Conservation (phyloP, 2,797 vertebrate genomes). For the Phalanger gymnotis region DNA sequence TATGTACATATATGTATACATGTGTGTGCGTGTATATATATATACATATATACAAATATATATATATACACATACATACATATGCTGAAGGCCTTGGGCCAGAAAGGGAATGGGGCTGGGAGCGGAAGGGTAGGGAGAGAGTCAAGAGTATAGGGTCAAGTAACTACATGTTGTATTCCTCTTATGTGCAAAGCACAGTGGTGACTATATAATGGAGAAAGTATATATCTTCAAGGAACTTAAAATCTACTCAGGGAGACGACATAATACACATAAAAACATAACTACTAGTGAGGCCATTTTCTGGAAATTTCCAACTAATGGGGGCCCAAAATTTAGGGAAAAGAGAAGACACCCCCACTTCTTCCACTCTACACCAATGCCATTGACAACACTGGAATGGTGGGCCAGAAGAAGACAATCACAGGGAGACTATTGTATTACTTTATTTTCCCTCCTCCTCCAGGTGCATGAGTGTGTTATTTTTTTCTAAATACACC, state of each 20-base stretch:
- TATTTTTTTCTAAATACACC: slow-evolving; percentile 85
- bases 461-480: slow-evolving; percentile 10
- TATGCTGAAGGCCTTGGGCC: neutral
- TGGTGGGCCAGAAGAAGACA: neutral
- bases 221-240: neutral
- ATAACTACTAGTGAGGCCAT: neutral
- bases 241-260: neutral
- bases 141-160: neutral
- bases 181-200: neutral
- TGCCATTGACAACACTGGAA: neutral
- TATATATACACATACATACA: too few relatives aligned
- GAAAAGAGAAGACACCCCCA: neutral
- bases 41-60: too few relatives aligned
- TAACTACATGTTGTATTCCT: neutral
- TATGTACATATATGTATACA: too few relatives aligned
- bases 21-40: too few relatives aligned
- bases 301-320: too few relatives aligned
- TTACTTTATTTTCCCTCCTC: neutral
- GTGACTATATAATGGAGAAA: neutral
- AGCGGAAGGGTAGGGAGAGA: neutral
- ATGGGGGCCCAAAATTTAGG: neutral
- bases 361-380: neutral
- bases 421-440: neutral
- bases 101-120: neutral
- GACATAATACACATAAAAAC: neutral